These are phyloP conservation scores for Drosophila serrata DNA, from an alignment of 1,140 invertebrate species.

Conservation along the genomic window DNA sequence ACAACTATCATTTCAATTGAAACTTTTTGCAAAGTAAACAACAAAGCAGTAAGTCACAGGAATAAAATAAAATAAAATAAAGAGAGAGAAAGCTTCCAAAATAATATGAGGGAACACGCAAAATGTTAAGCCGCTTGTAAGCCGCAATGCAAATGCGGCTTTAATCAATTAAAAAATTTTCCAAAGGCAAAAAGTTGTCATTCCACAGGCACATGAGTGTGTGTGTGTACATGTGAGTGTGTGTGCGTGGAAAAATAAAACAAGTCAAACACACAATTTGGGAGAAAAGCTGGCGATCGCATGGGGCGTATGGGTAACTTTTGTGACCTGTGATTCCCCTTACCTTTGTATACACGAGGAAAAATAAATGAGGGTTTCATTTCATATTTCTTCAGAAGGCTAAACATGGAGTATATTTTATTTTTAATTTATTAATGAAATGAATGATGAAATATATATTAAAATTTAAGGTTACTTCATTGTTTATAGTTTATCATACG, in stretches of 20 bases:
- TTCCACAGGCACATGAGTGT: neutral
- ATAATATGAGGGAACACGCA: conserved; percentile 49
- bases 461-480: too few relatives aligned
- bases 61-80: conserved; percentile 29
- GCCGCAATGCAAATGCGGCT: conserved; percentile 80
- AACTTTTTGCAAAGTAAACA: conserved; percentile 37
- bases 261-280: conserved; percentile 24
- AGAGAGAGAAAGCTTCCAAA: conserved; percentile 38
- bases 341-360: neutral
- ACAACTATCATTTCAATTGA: conserved; percentile 35
- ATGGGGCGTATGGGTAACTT: conserved; percentile 73
- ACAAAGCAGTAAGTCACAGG: conserved; percentile 19
- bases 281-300: conserved; percentile 16
- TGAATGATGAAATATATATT: too few relatives aligned
- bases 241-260: conserved; percentile 18
- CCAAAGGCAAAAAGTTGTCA: conserved; percentile 64
- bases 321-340: conserved; percentile 46
- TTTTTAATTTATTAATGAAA: too few relatives aligned
- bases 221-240: conserved; percentile 1
- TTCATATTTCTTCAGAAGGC: too few relatives aligned
- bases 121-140: conserved; percentile 80
- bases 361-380: neutral
- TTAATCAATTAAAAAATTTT: conserved; percentile 82
- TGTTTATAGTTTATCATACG: too few relatives aligned
- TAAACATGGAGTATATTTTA: neutral